phyloP scores from a whole-genome alignment of 2,888 invertebrate genomes.

The Phania funesta region DNA sequence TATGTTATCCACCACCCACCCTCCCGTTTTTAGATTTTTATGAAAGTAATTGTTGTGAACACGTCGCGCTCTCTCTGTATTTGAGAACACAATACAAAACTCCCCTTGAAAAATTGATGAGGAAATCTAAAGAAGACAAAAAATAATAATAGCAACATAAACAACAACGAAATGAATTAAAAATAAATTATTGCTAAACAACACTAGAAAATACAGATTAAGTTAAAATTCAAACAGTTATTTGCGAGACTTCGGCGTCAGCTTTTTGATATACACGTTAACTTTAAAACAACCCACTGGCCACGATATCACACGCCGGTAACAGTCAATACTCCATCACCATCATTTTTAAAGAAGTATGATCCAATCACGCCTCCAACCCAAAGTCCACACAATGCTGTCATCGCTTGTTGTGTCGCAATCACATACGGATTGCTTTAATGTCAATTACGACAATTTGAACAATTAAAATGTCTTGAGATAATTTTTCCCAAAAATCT shows the following conservation, averaged over 20 bases:
- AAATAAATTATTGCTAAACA: slow-evolving; percentile 13
- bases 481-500: too few relatives aligned
- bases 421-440: too few relatives aligned
- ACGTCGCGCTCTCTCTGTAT: slow-evolving; percentile 59
- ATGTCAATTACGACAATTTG: too few relatives aligned
- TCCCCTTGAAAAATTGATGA: slow-evolving; percentile 44
- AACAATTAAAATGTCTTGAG: too few relatives aligned
- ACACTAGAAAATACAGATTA: slow-evolving; percentile 49
- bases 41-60: slow-evolving; percentile 53
- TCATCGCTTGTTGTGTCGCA: too few relatives aligned
- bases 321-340: too few relatives aligned
- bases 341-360: too few relatives aligned
- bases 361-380: too few relatives aligned
- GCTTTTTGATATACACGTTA: neutral
- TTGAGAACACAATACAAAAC: slow-evolving; percentile 50
- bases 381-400: too few relatives aligned
- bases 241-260: slow-evolving; percentile 23
- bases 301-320: too few relatives aligned
- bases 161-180: neutral
- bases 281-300: too few relatives aligned
- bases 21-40: slow-evolving; percentile 6
- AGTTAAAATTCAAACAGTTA: slow-evolving; percentile 49
- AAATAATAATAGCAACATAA: neutral
- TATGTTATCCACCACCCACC: neutral
- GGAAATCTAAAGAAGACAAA: neutral